Percentiles rank a stretch among this genome's conserved stretches.
These are phyloP conservation scores for Calidris pygmaea DNA, from an alignment of 2,113 vertebrate genomes.

Conservation along the genomic window DNA sequence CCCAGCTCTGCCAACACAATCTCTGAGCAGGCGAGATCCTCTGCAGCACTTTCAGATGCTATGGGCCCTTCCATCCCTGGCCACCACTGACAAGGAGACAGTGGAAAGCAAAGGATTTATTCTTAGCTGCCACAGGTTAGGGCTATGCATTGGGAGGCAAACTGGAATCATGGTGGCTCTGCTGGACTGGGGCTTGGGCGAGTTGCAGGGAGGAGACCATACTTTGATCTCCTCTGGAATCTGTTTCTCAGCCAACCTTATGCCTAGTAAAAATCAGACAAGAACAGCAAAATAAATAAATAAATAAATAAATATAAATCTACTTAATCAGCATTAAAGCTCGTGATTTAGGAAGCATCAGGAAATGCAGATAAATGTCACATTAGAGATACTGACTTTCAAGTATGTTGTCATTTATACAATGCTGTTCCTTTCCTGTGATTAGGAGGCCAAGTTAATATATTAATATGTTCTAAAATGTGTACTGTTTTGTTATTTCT, in stretches of 20 bases:
- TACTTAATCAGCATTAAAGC: background rate
- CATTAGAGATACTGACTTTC: background rate
- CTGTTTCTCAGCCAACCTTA: background rate
- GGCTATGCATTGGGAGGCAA: background rate
- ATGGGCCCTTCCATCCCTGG: background rate
- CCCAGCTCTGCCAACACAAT: background rate
- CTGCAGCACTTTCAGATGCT: background rate
- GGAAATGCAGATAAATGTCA: constrained; percentile 10
- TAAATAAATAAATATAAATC: background rate
- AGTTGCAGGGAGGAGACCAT: background rate
- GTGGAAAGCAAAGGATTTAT: background rate
- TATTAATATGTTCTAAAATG: background rate
- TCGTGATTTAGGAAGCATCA: background rate
- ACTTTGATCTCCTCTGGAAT: background rate
- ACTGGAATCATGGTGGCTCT: background rate
- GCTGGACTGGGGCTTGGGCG: rapidly evolving
- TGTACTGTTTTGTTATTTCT: background rate
- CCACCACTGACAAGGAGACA: background rate
- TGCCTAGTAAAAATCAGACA: background rate
- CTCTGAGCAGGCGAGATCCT: background rate
- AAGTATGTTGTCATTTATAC: background rate
- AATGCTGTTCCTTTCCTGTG: constrained; percentile 1
- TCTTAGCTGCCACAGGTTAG: background rate
- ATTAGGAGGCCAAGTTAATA: background rate
- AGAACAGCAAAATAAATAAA: background rate